Conservation (phyloP, 2,113 vertebrate species). For the Ramphastos sulfuratus region DNA sequence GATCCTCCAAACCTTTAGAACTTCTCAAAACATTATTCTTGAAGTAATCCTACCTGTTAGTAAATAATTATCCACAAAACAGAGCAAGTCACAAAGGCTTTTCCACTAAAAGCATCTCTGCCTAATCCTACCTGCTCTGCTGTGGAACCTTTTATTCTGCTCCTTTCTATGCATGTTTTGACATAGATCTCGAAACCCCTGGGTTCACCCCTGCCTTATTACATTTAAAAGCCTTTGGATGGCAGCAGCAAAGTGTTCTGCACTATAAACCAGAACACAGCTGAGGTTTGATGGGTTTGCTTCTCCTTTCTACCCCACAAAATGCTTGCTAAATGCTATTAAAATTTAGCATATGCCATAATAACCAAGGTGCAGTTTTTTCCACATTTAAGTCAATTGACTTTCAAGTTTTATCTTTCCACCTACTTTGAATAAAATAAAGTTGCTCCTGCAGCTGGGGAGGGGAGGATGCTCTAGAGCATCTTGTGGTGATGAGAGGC, state of each 20-base stretch:
- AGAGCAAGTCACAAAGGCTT: neutral
- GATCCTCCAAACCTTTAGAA: neutral
- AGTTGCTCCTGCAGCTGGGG: conserved; percentile 18
- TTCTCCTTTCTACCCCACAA: conserved; percentile 79
- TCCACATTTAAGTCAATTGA: conserved; percentile 73
- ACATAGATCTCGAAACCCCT: conserved; percentile 60
- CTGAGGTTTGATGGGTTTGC: conserved; percentile 76
- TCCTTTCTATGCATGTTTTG: neutral
- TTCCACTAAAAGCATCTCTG: conserved; percentile 16
- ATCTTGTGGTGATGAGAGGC: neutral
- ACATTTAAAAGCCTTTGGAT: conserved; percentile 75
- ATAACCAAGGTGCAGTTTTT: conserved; percentile 70
- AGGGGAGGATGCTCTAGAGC: neutral
- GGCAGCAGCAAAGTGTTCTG: conserved; percentile 77
- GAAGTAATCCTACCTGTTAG: neutral
- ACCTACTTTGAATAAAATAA: conserved; percentile 51
- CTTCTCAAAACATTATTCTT: neutral
- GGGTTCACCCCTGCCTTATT: conserved; percentile 73
- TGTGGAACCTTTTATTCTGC: conserved; percentile 35
- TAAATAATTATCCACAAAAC: neutral
- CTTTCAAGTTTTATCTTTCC: conserved; percentile 73
- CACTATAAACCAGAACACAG: conserved; percentile 77
- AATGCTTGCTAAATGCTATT: conserved; percentile 80
- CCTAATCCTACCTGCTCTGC: conserved; percentile 15
- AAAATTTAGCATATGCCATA: conserved; percentile 77